Evolutionary conservation across 1,140 invertebrate species (phyloP).

Genomic region (Bicyclus anynana): DNA sequence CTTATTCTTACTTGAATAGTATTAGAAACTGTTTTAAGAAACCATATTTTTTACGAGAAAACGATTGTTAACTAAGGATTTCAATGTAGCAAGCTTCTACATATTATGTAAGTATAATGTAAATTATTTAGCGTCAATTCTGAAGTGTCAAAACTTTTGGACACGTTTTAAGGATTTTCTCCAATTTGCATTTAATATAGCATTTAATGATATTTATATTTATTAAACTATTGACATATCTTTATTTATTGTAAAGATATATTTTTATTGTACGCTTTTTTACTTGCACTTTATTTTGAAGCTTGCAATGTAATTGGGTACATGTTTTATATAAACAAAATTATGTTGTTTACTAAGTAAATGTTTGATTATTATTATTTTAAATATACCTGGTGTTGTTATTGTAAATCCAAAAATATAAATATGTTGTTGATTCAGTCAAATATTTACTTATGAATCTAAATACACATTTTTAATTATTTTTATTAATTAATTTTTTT

Average conservation of each 20-base stretch:
- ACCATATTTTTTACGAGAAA: not conserved
- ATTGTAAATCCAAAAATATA: too few species aligned
- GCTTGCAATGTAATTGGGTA: not conserved
- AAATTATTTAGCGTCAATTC: conserved; percentile 28
- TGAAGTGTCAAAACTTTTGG: conserved; percentile 43
- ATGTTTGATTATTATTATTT: too few species aligned
- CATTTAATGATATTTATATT: not conserved
- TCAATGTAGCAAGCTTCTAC: not conserved
- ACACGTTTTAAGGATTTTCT: conserved; percentile 31
- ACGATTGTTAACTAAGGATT: not conserved
- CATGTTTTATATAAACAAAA: too few species aligned
- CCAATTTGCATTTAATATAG: conserved; percentile 24
- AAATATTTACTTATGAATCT: too few species aligned
- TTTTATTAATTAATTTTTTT: not conserved
- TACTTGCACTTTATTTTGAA: not conserved
- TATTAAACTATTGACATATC: not conserved
- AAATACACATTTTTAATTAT: not conserved
- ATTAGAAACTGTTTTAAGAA: not conserved
- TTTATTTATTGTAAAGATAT: not conserved
- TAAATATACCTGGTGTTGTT: too few species aligned
- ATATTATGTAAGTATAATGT: not conserved
- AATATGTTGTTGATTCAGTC: too few species aligned
- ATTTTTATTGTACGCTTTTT: not conserved
- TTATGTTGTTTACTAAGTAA: too few species aligned
- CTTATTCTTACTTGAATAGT: not conserved